Conservation (phyloP, 2,888 invertebrate species). For the Stenodera caucasica region DNA sequence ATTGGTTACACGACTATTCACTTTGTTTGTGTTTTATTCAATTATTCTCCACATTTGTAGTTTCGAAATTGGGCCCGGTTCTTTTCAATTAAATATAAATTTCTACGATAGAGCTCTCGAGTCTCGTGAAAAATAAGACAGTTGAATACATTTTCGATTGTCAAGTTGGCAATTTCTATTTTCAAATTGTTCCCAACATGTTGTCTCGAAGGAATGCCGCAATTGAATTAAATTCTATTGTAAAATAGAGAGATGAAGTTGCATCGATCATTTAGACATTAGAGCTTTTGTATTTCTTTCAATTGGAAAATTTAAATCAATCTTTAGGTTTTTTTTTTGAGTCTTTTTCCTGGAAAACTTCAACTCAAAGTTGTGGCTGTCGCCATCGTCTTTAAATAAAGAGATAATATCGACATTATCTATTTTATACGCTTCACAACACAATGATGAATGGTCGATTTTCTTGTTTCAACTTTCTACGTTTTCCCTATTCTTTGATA, state of each 20-base stretch:
- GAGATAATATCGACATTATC: constrained; percentile 32
- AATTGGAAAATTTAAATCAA: no score
- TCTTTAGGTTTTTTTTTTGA: no score
- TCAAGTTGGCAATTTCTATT: background rate
- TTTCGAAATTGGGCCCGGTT: no score
- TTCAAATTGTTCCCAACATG: background rate
- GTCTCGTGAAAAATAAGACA: background rate
- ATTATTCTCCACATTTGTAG: no score
- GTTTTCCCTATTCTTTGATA: no score
- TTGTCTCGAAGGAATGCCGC: background rate
- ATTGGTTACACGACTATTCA: no score
- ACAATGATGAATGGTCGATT: constrained; percentile 35
- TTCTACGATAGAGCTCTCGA: no score
- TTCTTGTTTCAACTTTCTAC: constrained; percentile 22
- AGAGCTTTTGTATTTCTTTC: background rate
- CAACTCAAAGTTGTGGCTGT: constrained; percentile 5
- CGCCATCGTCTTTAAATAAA: constrained; percentile 18
- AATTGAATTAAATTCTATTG: no score
- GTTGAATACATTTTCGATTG: background rate
- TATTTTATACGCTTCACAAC: constrained; percentile 31
- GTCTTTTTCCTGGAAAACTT: constrained; percentile 14
- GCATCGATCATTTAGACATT: constrained; percentile 35
- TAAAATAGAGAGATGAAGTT: no score
- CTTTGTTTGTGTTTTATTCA: no score
- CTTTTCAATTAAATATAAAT: no score